Conservation (phyloP, 2,888 invertebrate species). For the Dromius quadrimaculatus region DNA sequence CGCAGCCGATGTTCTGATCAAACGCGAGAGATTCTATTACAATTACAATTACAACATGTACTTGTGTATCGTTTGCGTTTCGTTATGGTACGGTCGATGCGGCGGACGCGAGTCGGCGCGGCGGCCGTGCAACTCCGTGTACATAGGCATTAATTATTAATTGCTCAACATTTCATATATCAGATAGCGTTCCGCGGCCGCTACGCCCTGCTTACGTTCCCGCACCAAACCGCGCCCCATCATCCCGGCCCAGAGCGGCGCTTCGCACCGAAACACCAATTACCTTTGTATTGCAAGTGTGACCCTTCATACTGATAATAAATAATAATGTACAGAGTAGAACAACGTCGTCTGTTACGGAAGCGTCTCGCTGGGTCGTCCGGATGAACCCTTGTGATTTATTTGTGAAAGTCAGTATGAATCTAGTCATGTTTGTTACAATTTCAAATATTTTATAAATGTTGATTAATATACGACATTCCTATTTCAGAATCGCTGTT, state of each 20-base stretch:
- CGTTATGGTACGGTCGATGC: constrained; percentile 14
- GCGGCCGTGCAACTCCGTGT: constrained; percentile 32
- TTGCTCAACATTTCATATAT: constrained; percentile 52
- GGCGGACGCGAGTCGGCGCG: not conserved
- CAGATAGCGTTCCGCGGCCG: constrained; percentile 50
- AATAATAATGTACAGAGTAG: constrained; percentile 50
- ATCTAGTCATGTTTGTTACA: constrained; percentile 71
- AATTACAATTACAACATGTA: constrained; percentile 23
- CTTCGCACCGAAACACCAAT: constrained; percentile 52
- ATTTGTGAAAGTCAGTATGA: constrained; percentile 68
- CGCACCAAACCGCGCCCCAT: constrained; percentile 49
- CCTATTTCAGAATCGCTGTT: constrained; percentile 64
- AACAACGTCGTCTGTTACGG: constrained; percentile 37
- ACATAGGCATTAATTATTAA: constrained; percentile 52
- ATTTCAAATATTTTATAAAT: constrained; percentile 71
- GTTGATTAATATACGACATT: constrained; percentile 71
- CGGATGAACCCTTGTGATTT: constrained; percentile 63
- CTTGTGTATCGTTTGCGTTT: constrained; percentile 35
- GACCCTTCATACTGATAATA: constrained; percentile 49
- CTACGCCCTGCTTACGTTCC: constrained; percentile 29
- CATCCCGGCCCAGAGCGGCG: constrained; percentile 49
- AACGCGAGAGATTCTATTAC: constrained; percentile 48
- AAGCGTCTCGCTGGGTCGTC: constrained; percentile 49
- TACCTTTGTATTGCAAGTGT: constrained; percentile 48
- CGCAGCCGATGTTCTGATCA: constrained; percentile 47